Conservation (phyloP, 1,140 invertebrate species). For the Drosophila ambigua region DNA sequence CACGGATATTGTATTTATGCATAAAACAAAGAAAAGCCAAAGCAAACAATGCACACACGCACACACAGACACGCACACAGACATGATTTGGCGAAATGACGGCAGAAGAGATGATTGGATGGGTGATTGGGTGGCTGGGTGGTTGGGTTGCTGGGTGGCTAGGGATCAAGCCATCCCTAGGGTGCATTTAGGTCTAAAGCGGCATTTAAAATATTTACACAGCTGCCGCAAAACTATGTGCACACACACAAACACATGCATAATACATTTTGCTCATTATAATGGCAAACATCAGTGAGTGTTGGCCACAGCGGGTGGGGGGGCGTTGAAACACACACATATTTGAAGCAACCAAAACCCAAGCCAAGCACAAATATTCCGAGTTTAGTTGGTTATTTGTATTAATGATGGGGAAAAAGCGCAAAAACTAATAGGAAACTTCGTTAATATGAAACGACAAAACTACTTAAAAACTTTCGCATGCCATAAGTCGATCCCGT, state of each 20-base stretch:
- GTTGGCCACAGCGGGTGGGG: neutral
- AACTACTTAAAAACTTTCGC: conserved; percentile 80
- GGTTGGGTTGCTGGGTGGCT: conserved; percentile 2
- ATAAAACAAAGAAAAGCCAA: conserved; percentile 18
- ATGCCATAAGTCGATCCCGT: conserved; percentile 61
- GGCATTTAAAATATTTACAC: conserved; percentile 75
- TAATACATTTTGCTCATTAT: conserved; percentile 71
- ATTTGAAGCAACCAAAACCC: conserved; percentile 8
- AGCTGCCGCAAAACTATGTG: conserved; percentile 68
- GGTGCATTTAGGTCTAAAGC: conserved; percentile 65
- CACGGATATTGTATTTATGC: conserved; percentile 31
- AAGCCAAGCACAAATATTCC: conserved; percentile 56
- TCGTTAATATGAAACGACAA: conserved; percentile 80
- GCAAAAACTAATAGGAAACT: conserved; percentile 79
- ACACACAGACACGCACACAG: conserved; percentile 1
- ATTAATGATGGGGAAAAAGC: conserved; percentile 74
- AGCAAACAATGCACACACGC: conserved; percentile 10
- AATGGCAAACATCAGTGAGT: conserved; percentile 55
- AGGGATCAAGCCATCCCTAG: conserved; percentile 33
- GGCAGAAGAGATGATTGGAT: conserved; percentile 7
- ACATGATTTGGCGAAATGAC: conserved; percentile 5
- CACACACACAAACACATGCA: conserved; percentile 38
- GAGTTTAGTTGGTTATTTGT: conserved; percentile 72
- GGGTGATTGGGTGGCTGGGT: neutral
- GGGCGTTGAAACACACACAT: conserved; percentile 34